Conservation (phyloP, 2,888 invertebrate species). For the Agapostemon virescens region DNA sequence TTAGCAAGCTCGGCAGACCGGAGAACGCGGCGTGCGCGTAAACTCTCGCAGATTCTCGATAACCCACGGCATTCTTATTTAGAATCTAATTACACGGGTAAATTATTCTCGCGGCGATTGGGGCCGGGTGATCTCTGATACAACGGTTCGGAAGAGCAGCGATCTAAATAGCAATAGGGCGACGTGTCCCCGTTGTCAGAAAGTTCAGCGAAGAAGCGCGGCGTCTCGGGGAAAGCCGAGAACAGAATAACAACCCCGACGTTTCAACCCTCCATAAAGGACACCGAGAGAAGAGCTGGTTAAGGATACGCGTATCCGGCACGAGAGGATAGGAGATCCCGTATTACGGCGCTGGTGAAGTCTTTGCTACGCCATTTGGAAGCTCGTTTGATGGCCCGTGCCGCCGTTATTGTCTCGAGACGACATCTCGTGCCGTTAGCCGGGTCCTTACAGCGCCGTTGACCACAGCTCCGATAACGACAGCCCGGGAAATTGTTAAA, state of each 20-base stretch:
- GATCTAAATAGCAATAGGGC: not conserved
- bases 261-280: conserved; percentile 73
- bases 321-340: conserved; percentile 65
- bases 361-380: conserved; percentile 77
- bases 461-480: conserved; percentile 78
- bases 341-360: conserved; percentile 72
- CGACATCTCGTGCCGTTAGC: conserved; percentile 66
- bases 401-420: conserved; percentile 78
- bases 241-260: conserved; percentile 46
- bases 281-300: conserved; percentile 66
- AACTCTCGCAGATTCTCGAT: not conserved
- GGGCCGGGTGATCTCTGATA: conserved; percentile 1
- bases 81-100: not conserved
- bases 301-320: conserved; percentile 60
- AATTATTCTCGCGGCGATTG: not conserved
- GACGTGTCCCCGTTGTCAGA: not conserved
- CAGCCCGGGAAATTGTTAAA: conserved; percentile 75
- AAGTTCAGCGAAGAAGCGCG: conserved; percentile 21
- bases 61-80: not conserved
- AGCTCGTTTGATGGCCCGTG: conserved; percentile 78
- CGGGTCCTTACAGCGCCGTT: conserved; percentile 65
- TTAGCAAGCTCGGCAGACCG: not conserved
- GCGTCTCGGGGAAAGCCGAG: not conserved
- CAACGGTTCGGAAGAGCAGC: not conserved
- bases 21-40: not conserved